Percentiles rank a stretch among this genome's conserved stretches.
Conservation (phyloP, 2,797 vertebrate species). For the Oreonectes daqikongensis region DNA sequence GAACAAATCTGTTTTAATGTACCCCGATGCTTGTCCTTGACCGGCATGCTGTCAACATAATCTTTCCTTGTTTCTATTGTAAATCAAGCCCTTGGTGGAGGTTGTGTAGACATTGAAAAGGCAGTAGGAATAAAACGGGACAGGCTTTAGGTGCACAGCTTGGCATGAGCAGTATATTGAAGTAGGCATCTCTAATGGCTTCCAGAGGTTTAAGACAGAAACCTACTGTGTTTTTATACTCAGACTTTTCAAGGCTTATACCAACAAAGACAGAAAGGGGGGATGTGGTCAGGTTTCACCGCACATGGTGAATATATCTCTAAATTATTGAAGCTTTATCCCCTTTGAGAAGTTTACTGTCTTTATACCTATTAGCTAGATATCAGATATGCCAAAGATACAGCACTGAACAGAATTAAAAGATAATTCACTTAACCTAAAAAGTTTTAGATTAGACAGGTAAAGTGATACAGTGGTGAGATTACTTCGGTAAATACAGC, state of each 20-base stretch:
- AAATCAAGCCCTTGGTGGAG: not conserved
- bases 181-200: conserved; percentile 50
- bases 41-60: not conserved
- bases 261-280: conserved; percentile 18
- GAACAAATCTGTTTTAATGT: not conserved
- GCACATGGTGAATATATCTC: conserved; percentile 27
- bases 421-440: conserved; percentile 14
- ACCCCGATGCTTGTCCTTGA: not conserved
- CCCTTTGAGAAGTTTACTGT: conserved; percentile 16
- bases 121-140: not conserved
- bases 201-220: conserved; percentile 54
- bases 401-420: conserved; percentile 10
- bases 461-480: conserved; percentile 11
- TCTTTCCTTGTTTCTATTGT: not conserved
- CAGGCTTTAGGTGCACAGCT: conserved; percentile 36
- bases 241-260: conserved; percentile 19
- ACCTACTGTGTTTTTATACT: conserved; percentile 43
- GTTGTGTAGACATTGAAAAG: not conserved
- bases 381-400: conserved; percentile 26
- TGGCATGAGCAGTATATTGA: conserved; percentile 35
- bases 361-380: conserved; percentile 16
- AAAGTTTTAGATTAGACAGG: conserved; percentile 10
- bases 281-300: conserved; percentile 13
- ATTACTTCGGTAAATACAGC: conserved; percentile 11
- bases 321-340: conserved; percentile 34